phyloP scores from a whole-genome alignment of 2,113 vertebrate genomes.

The Motacilla tschutschensis region DNA sequence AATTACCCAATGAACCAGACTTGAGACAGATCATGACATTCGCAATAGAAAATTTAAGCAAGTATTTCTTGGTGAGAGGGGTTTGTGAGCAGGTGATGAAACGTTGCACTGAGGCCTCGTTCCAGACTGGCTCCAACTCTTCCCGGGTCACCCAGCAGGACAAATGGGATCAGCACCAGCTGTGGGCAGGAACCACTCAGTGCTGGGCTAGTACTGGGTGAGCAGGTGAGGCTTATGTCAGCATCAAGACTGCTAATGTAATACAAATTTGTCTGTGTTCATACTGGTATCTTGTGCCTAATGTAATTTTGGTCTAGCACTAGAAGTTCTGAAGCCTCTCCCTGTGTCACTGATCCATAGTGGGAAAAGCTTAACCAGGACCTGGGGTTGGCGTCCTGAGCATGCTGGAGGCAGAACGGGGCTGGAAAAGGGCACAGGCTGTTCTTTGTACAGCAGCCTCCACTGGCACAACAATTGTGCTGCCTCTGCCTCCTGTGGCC shows the following conservation, averaged over 20 bases:
- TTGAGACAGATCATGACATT: not conserved
- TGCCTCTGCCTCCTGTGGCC: not conserved
- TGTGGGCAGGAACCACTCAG: not conserved
- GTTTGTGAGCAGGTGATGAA: not conserved
- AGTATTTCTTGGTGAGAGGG: not conserved
- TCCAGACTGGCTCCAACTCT: not conserved
- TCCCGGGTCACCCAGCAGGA: not conserved
- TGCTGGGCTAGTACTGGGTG: not conserved
- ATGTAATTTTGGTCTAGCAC: not conserved
- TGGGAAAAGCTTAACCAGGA: not conserved
- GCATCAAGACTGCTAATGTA: not conserved
- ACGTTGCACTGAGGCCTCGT: fast-evolving
- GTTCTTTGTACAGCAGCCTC: not conserved
- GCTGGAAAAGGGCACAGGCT: fast-evolving
- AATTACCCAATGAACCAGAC: not conserved
- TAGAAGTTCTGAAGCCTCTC: not conserved
- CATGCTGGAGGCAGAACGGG: fast-evolving
- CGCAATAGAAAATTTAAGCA: not conserved
- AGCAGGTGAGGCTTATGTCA: not conserved
- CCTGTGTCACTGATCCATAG: not conserved
- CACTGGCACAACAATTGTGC: not conserved
- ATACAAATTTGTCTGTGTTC: not conserved
- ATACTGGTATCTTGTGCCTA: not conserved
- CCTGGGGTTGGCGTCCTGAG: not conserved
- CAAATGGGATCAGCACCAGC: not conserved